Base-by-base conservation (phyloP, 2,888 invertebrate genomes). In the Acutogordius australiensis region DNA sequence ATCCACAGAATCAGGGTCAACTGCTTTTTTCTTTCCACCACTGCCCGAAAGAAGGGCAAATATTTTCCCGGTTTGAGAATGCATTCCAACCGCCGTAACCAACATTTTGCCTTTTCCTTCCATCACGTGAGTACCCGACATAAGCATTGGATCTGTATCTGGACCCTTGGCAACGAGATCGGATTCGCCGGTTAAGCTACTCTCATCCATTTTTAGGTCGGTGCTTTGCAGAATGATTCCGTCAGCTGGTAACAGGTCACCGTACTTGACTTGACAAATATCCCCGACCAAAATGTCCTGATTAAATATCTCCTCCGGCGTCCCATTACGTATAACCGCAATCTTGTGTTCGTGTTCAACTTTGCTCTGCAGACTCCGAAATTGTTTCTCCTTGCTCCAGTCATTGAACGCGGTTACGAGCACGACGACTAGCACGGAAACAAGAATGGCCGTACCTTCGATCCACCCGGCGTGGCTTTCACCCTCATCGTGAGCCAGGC, bases 241-340 rank as follows among this genome's bases (percentile, higher is more conserved):
- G 66, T 75, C 75, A 60, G 75, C 71, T 58, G 75, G 75, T 64
- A 75, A 66, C 45, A 75, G 65, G 67, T 75, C 75, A 66, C 74
- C 74, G 67, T 76, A 76, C 70, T 76, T 73, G 68, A 81, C 79
- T 73, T 80, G 90, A 73, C 90, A 91, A 73, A 97, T 86, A 76
- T 97, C 97, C 66, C 97, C 97, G 66, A 90, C 90, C 66, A 94
- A 85, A 69, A 97, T 83, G 69, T 94, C 91, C 69, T 86, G 84
- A 68, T 94, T 90, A 65, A 84, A 80, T 70, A 97, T 80, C 76
- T 94, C 88, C 68, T 81, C 81, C 65, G 88, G 83, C 74, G 88
- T 84, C 64, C 80, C 81, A 68, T 81, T 80, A 65, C 94, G 81
- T 4, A 59, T 59, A 44, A 69, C 69, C 63, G 67, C 64, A 65